These are phyloP conservation scores for Belonocnema kinseyi DNA, from an alignment of 1,140 invertebrate genomes.

Conservation along the genomic window DNA sequence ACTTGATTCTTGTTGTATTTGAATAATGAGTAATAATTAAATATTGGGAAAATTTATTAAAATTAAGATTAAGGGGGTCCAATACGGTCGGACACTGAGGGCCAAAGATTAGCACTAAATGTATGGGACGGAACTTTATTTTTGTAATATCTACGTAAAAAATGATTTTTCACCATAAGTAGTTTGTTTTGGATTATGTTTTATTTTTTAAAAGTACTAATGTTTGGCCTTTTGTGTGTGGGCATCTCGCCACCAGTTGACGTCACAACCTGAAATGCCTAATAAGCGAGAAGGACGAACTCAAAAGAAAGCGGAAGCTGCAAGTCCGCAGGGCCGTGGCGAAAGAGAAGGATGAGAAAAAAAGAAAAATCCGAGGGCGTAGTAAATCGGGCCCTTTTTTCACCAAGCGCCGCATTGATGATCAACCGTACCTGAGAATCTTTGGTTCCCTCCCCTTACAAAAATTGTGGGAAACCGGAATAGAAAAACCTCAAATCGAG, in stretches of 20 bases:
- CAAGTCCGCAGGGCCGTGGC: slow-evolving; percentile 5
- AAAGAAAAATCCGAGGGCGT: not conserved
- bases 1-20: no score
- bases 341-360: slow-evolving; percentile 12
- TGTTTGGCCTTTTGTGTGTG: not conserved
- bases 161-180: no score
- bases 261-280: no score
- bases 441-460: not conserved
- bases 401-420: not conserved
- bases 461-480: not conserved
- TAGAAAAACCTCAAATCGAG: no score
- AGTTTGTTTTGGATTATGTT: not conserved
- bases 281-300: not conserved
- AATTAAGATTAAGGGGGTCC: no score
- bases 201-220: not conserved
- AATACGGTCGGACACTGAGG: no score
- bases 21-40: no score
- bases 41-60: no score
- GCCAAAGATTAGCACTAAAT: no score
- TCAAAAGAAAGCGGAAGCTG: slow-evolving; percentile 18
- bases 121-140: no score
- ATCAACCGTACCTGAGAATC: slow-evolving; percentile 9
- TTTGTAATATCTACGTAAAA: no score
- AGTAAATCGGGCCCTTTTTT: slow-evolving; percentile 13
- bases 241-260: no score